These are phyloP conservation scores for Hyperoodon ampullatus DNA, from an alignment of 2,113 vertebrate genomes.

Conservation along the genomic window DNA sequence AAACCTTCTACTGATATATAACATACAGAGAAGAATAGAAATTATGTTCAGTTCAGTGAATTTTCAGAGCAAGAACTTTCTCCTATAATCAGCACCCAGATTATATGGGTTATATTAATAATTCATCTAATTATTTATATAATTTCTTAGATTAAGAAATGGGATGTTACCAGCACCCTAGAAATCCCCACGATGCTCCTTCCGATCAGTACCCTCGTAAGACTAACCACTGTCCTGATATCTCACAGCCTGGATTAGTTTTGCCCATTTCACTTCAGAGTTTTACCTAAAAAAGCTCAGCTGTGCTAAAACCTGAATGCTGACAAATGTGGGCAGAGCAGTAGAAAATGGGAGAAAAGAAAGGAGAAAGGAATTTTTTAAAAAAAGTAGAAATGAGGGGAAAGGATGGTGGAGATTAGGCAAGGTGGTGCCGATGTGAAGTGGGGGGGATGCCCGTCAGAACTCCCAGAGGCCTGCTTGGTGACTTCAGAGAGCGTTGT, in stretches of 20 bases:
- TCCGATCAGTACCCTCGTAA: not conserved
- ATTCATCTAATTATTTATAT: no score
- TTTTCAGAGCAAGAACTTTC: not conserved
- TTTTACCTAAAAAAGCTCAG: not conserved
- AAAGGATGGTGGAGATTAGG: not conserved
- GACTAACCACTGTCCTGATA: not conserved
- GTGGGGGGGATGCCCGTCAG: not conserved
- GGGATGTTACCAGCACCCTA: not conserved
- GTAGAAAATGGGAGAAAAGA: not conserved
- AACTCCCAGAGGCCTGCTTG: not conserved
- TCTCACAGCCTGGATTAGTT: not conserved
- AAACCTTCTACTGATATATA: not conserved
- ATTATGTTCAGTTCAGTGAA: not conserved
- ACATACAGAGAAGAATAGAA: not conserved
- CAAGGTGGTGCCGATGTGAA: accelerated
- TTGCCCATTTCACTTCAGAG: not conserved
- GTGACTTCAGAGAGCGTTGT: not conserved
- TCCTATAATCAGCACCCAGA: not conserved
- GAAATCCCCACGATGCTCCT: not conserved
- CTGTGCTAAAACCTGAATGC: no score
- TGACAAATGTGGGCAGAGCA: not conserved
- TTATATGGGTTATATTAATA: not conserved
- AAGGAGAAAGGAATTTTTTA: not conserved
- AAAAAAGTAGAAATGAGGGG: not conserved
- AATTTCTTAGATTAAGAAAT: not conserved